phyloP scores from a whole-genome alignment of 2,113 vertebrate genomes.

The Larimichthys polyactis region DNA sequence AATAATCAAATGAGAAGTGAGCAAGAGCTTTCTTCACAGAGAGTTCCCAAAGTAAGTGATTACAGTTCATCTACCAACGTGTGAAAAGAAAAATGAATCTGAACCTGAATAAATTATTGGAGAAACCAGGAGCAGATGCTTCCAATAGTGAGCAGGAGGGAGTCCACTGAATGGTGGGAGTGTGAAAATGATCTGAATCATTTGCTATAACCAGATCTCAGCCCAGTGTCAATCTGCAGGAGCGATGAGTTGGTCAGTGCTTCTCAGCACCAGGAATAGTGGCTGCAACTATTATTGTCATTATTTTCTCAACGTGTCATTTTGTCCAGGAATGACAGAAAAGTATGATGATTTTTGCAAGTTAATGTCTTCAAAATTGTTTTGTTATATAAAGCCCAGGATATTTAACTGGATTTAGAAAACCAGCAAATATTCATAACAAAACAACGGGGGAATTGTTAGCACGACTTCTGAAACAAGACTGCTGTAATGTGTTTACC shows the following conservation, averaged over 20 bases:
- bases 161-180: background rate
- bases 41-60: constrained; percentile 15
- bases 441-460: background rate
- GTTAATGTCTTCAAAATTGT: background rate
- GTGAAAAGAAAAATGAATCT: background rate
- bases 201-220: background rate
- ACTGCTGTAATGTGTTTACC: no score
- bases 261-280: background rate
- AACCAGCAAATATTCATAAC: background rate
- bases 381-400: background rate
- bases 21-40: background rate
- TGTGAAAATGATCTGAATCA: constrained; percentile 19
- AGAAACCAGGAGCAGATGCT: background rate
- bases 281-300: background rate
- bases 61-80: constrained; percentile 2
- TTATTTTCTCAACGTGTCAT: background rate
- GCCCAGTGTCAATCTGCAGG: background rate
- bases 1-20: constrained; percentile 15
- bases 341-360: background rate
- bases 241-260: background rate
- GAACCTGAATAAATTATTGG: background rate
- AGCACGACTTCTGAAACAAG: no score
- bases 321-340: background rate
- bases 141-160: background rate
- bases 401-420: background rate